Evolutionary conservation across 2,888 invertebrate species (phyloP).

Genomic region (Apodemia mormo): DNA sequence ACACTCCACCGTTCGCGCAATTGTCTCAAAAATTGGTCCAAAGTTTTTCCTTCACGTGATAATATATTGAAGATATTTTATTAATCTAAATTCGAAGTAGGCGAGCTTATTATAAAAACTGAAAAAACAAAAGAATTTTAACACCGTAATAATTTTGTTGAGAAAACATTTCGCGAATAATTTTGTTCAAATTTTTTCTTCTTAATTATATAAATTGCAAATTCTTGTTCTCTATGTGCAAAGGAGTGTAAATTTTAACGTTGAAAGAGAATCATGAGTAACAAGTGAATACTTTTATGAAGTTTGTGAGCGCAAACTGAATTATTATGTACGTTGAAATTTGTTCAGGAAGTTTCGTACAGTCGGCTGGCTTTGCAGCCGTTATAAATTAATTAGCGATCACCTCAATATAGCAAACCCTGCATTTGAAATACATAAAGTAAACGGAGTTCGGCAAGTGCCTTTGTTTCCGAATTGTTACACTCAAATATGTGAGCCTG

Average conservation of each 20-base stretch:
- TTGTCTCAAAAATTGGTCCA: too few species aligned
- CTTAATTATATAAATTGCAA: neutral
- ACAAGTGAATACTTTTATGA: conserved; percentile 29
- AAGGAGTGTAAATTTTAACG: neutral
- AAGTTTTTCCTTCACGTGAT: too few species aligned
- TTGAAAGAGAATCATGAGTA: conserved; percentile 10
- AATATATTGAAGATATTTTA: too few species aligned
- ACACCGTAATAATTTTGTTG: neutral
- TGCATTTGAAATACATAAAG: conserved; percentile 38
- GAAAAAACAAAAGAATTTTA: too few species aligned
- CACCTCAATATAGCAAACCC: conserved; percentile 40
- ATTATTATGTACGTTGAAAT: conserved; percentile 33
- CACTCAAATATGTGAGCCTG: conserved; percentile 47
- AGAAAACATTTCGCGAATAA: neutral
- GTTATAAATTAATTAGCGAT: conserved; percentile 62
- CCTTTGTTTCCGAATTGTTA: conserved; percentile 57
- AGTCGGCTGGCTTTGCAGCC: conserved; percentile 35
- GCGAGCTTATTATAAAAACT: too few species aligned
- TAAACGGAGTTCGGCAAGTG: conserved; percentile 43
- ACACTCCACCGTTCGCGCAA: too few species aligned
- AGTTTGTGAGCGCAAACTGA: conserved; percentile 30
- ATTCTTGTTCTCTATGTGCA: neutral
- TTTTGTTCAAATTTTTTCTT: neutral
- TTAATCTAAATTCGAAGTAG: too few species aligned
- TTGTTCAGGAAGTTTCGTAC: conserved; percentile 34